Evolutionary conservation across 2,113 vertebrate species (phyloP), one percentile per base, ranked within the genome.

Genomic region (Leuciscus idus): DNA sequence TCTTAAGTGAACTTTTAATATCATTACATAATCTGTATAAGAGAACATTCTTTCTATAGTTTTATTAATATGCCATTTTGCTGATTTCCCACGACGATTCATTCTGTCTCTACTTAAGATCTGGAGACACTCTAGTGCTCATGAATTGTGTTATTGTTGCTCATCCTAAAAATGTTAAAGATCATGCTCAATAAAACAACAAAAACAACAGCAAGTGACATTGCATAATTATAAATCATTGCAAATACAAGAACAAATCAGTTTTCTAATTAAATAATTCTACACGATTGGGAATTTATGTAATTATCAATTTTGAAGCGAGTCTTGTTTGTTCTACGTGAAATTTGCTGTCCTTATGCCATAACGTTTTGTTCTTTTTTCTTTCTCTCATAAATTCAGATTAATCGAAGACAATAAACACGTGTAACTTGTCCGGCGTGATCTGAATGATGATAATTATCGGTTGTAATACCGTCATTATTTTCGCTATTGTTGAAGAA

Each of bases 391-490:
- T 70, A 12, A 23, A 93, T 93, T 93, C 88, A 92, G 92, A 94
- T 94, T 93, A 94, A 95, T 94, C 92, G 92, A 92, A 91, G 91
- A 93, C 94, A 95, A 94, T 95, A 94, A 94, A 93, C 91, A 95
- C 92, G 92, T 92, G 94, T 92, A 94, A 94, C 93, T 95, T 93
- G 90, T 92, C 92, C 95, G 90, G 91, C 94, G 92, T 92, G 93
- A 94, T 93, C 94, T 94, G 93, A 93, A 94, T 94, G 92, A 94
- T 95, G 93, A 95, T 95, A 95, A 95, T 95, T 96, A 94, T 95
- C 93, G 94, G 94, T 94, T 94, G 94, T 94, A 94, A 94, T 91
- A 87, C 92, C 93, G 94, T 95, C 95, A 95, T 96, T 94, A 94
- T 95, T 94, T 93, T 94, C 92, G 92, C 92, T 93, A 92, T 92